Percentiles rank a stretch among this genome's conserved stretches.
Evolutionary conservation across 1,140 invertebrate species (phyloP).

Genomic region (Lepidurus packardi): DNA sequence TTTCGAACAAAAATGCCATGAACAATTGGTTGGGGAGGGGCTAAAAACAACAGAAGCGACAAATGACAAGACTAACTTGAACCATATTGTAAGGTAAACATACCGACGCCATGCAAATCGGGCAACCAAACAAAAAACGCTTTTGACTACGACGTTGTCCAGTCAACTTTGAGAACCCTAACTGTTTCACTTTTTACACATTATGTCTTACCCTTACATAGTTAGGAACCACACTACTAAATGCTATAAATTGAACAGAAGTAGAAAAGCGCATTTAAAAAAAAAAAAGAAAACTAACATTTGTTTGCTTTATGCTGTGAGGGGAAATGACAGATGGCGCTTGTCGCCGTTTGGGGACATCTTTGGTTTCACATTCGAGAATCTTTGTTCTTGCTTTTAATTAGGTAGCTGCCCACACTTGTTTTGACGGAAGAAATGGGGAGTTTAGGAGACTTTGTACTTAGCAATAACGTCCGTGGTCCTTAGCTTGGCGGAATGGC

Average conservation of each 20-base stretch:
- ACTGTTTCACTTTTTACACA: too few relatives aligned
- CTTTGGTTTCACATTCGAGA: slow-evolving; percentile 18
- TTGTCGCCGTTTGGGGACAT: neutral
- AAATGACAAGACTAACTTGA: neutral
- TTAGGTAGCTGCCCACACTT: neutral
- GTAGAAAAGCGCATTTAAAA: too few relatives aligned
- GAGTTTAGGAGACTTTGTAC: neutral
- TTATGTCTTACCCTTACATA: too few relatives aligned
- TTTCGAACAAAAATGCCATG: neutral
- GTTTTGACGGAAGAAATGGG: neutral
- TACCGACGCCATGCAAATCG: too few relatives aligned
- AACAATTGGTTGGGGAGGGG: neutral
- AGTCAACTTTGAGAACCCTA: too few relatives aligned
- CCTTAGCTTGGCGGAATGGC: slow-evolving; percentile 1
- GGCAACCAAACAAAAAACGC: too few relatives aligned
- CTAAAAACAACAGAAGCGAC: neutral
- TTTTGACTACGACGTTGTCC: too few relatives aligned
- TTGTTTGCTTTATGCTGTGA: neutral
- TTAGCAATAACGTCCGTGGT: slow-evolving; percentile 25
- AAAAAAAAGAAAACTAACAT: too few relatives aligned
- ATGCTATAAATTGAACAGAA: too few relatives aligned
- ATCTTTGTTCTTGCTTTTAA: slow-evolving; percentile 18
- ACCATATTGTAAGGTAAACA: neutral
- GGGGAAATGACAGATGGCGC: neutral
- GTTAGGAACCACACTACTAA: too few relatives aligned